Conservation (phyloP, 2,113 vertebrate species). For the Lagenorhynchus albirostris region DNA sequence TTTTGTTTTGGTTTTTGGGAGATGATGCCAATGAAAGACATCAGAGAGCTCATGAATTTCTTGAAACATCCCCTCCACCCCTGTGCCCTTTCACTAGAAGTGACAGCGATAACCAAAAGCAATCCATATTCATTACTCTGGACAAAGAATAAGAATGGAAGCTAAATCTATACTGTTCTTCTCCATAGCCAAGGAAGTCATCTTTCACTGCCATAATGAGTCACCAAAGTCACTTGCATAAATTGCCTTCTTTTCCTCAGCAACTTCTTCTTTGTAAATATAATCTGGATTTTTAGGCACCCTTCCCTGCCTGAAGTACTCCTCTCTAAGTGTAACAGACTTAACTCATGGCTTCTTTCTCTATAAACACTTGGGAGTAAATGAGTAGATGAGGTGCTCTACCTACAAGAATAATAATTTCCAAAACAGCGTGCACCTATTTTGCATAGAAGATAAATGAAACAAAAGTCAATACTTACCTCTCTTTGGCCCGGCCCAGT, state of each 20-base stretch:
- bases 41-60: slow-evolving; percentile 55
- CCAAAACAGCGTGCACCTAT: slow-evolving; percentile 32
- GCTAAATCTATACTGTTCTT: slow-evolving; percentile 24
- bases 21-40: slow-evolving; percentile 60
- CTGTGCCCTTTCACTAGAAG: slow-evolving; percentile 18
- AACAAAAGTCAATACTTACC: slow-evolving; percentile 71
- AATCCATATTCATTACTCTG: slow-evolving; percentile 63
- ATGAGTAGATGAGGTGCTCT: slow-evolving; percentile 2
- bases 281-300: slow-evolving; percentile 6
- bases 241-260: slow-evolving; percentile 33
- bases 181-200: slow-evolving; percentile 22
- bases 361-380: slow-evolving; percentile 47
- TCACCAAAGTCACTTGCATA: slow-evolving; percentile 38
- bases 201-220: neutral
- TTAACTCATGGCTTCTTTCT: slow-evolving; percentile 27
- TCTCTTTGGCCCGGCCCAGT: slow-evolving; percentile 73
- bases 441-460: slow-evolving; percentile 44
- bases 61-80: slow-evolving; percentile 45
- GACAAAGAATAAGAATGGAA: slow-evolving; percentile 44
- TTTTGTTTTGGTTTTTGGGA: slow-evolving; percentile 70
- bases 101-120: slow-evolving; percentile 57
- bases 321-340: neutral
- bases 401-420: slow-evolving; percentile 36
- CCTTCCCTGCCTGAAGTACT: neutral
- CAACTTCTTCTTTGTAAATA: slow-evolving; percentile 1